A percentile compares a stretch with the other conserved stretches of the same genome.
Evolutionary conservation across 2,888 invertebrate genomes (phyloP).

Genomic region (Busseola fusca): DNA sequence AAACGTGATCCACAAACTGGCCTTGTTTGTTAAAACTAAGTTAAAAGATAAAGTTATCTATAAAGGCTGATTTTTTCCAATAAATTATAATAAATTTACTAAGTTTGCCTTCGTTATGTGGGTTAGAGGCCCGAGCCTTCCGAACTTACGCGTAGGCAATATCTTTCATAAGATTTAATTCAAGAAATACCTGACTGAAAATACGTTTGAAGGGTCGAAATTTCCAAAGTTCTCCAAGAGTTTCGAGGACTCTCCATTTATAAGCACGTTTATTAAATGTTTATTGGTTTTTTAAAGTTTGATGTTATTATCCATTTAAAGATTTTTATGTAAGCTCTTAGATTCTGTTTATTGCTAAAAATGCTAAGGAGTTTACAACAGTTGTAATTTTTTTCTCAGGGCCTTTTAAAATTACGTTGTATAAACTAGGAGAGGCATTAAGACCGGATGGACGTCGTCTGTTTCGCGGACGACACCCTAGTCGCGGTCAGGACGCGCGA

Average conservation of each 20-base stretch:
- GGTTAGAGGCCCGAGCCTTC: conserved; percentile 42
- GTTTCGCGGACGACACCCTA: too few species aligned
- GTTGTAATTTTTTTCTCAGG: background rate
- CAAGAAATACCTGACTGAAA: conserved; percentile 61
- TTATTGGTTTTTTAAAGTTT: conserved; percentile 43
- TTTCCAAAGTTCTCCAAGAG: conserved; percentile 54
- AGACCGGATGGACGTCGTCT: too few species aligned
- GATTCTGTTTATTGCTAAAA: conserved; percentile 7
- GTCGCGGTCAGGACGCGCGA: too few species aligned
- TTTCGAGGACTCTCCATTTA: conserved; percentile 43
- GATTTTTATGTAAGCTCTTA: conserved; percentile 15
- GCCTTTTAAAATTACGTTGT: background rate
- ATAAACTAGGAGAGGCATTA: background rate
- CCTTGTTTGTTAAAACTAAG: conserved; percentile 55
- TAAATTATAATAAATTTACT: conserved; percentile 65
- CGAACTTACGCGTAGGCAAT: conserved; percentile 54
- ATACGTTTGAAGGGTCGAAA: conserved; percentile 53
- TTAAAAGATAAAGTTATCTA: conserved; percentile 54
- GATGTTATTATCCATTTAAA: conserved; percentile 21
- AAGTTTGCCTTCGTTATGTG: conserved; percentile 57
- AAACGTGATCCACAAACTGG: conserved; percentile 34
- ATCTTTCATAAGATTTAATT: conserved; percentile 62
- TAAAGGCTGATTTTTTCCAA: conserved; percentile 59
- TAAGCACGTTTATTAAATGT: conserved; percentile 55
- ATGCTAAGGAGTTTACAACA: conserved; percentile 9